Evolutionary conservation across 2,888 invertebrate genomes (phyloP), one percentile per base, ranked within the genome.

Genomic region (Onthophagus sagittarius): DNA sequence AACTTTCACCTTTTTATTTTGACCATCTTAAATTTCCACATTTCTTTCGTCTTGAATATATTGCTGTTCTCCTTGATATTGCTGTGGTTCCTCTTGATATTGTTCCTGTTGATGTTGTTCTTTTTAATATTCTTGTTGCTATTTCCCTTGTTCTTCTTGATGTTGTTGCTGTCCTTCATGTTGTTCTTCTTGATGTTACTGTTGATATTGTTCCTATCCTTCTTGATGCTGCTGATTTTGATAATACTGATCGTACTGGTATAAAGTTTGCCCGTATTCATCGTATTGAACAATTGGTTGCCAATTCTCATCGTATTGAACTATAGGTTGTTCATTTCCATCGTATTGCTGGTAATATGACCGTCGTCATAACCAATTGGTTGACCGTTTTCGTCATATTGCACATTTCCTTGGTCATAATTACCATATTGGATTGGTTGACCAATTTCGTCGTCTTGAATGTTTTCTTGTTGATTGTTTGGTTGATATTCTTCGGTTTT

Each of bases 201-300:
- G 33, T 33, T 72, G 72, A 69, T 32, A 39, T n/a, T 72, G 69
- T 31, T 72, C 71, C 31, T 75, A 70, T 23, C 63, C 77, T 39
- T 77, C 77, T 53, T 65, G 71, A 9, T 72, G 67, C 63, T 81
- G 78, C 2, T 77, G 77, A 70, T 72, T 76, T 71, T 77, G 76
- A 67, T 79, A 77, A 74, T 78, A 77, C 70, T 77, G 77, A 65
- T 79, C 77, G 31, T 77, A 78, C 63, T 78, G 77, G 15, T 73
- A 64, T 31, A 78, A 53, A 0, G 72, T 75, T 72, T 80, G 80
- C 2, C 77, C 79, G 70, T 78, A 77, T 72, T 78, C 78, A 70
- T 80, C 80, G 63, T 80, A 81, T 15, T 80, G 79, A 23, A 71
- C 74, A 11, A 79, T 72, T 5, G 76, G 71, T 71, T 79, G 80